Conservation (phyloP, 2,797 vertebrate species). For the Carcharodon carcharias region DNA sequence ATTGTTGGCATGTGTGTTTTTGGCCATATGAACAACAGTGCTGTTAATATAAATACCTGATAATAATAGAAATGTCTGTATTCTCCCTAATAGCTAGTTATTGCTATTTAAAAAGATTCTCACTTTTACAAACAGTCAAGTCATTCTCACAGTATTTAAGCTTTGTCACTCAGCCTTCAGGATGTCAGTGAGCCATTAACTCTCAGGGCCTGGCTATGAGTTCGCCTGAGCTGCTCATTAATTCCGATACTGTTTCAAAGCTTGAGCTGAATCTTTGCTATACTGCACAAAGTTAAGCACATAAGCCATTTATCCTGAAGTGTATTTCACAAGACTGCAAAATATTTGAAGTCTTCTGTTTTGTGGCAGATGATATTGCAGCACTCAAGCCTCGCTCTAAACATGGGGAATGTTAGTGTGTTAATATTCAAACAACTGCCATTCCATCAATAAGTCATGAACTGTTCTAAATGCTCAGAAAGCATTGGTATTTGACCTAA, state of each 20-base stretch:
- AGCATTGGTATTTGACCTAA: not conserved
- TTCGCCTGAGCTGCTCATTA: not conserved
- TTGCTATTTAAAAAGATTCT: not conserved
- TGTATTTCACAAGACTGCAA: conserved; percentile 6
- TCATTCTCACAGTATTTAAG: not conserved
- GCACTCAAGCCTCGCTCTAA: not conserved
- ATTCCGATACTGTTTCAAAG: not conserved
- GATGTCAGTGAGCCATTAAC: not conserved
- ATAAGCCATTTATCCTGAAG: not conserved
- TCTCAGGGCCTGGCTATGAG: not conserved
- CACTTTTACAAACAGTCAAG: not conserved
- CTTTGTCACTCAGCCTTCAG: conserved; percentile 11
- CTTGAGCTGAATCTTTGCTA: not conserved
- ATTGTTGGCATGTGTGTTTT: not conserved
- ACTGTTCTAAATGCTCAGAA: not conserved
- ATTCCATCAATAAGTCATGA: not conserved
- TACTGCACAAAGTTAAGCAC: not conserved
- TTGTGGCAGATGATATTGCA: not conserved
- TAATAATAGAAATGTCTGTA: not conserved
- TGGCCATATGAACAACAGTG: not conserved
- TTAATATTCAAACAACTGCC: not conserved
- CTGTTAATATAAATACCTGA: not conserved
- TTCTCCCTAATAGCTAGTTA: not conserved
- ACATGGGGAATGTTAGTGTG: not conserved
- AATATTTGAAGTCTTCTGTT: not conserved